Conservation (phyloP, 2,113 vertebrate species). For the Alaudala cheleensis region DNA sequence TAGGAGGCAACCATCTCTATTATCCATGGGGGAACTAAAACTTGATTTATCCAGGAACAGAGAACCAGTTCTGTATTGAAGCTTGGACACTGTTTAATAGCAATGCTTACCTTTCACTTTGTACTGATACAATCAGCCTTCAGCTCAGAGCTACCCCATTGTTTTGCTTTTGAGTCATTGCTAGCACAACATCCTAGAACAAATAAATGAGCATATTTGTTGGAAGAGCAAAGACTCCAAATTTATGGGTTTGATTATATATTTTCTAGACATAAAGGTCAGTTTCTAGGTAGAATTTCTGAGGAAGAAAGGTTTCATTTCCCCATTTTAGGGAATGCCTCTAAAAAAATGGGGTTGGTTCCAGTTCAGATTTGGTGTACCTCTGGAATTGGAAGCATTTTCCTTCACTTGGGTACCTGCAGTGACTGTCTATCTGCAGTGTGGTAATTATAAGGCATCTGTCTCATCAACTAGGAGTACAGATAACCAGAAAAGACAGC, state of each 20-base stretch:
- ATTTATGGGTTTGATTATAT: not conserved
- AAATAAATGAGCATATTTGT: not conserved
- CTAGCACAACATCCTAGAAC: conserved; percentile 12
- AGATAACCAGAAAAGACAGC: not conserved
- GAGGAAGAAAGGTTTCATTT: not conserved
- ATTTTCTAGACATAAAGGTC: not conserved
- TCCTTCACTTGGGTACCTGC: not conserved
- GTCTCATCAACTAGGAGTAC: not conserved
- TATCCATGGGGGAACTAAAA: not conserved
- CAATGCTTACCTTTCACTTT: not conserved
- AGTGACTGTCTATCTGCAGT: not conserved
- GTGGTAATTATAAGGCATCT: not conserved
- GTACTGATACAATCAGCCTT: not conserved
- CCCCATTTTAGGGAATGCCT: not conserved
- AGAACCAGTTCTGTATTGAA: not conserved
- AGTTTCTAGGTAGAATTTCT: not conserved
- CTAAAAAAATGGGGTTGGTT: not conserved
- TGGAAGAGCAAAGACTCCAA: not conserved
- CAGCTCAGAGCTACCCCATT: not conserved
- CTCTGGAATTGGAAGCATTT: not conserved
- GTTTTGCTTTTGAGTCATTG: conserved; percentile 19
- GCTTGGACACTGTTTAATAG: not conserved
- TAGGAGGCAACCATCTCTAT: not conserved
- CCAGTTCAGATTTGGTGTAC: not conserved
- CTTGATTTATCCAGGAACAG: not conserved